Percentiles rank a stretch among this genome's conserved stretches.
Conservation (phyloP, 1,140 invertebrate species). For the Triops cancriformis region DNA sequence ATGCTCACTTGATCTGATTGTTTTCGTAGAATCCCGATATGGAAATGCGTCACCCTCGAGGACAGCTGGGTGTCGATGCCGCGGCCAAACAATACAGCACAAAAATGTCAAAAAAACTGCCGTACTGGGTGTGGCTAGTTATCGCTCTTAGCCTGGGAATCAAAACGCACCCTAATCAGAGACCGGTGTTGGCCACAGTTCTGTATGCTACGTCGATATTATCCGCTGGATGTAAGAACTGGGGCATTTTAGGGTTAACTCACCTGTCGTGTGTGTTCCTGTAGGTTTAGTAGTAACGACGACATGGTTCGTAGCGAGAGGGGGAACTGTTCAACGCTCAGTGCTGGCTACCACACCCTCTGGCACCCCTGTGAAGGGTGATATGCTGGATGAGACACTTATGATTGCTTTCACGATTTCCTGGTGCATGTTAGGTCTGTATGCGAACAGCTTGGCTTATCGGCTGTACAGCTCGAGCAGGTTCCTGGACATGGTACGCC, state of each 20-base stretch:
- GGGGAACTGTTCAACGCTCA: neutral
- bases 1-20: neutral
- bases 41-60: neutral
- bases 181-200: conserved; percentile 18
- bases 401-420: conserved; percentile 17
- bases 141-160: conserved; percentile 24
- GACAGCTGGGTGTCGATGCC: conserved; percentile 12
- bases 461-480: conserved; percentile 23
- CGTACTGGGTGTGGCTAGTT: conserved; percentile 21
- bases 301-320: neutral
- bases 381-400: conserved; percentile 15
- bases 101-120: conserved; percentile 20
- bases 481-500: conserved; percentile 25
- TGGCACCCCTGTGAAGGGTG: neutral
- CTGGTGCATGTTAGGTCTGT: conserved; percentile 25
- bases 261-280: neutral
- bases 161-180: neutral
- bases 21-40: neutral
- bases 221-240: conserved; percentile 22
- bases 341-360: neutral
- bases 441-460: conserved; percentile 22
- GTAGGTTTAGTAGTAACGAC: neutral
- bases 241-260: neutral
- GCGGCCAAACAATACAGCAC: conserved; percentile 22
- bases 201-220: conserved; percentile 16